phyloP scores from a whole-genome alignment of 2,888 invertebrate genomes.

The Escarpia spicata region DNA sequence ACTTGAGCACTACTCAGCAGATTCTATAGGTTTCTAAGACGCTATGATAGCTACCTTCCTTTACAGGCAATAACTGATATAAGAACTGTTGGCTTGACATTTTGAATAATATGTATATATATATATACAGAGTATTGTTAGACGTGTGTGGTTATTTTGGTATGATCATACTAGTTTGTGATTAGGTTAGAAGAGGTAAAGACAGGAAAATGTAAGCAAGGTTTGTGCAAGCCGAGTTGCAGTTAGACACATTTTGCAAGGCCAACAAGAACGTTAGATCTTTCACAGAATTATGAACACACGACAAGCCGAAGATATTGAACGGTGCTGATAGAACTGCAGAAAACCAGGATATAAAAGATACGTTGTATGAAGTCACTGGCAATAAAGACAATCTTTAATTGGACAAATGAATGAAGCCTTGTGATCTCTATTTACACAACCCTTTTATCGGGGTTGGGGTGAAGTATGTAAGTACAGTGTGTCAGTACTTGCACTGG shows the following conservation, averaged over 20 bases:
- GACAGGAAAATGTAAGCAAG: not conserved
- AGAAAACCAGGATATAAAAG: not conserved
- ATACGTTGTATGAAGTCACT: not conserved
- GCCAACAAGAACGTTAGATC: not conserved
- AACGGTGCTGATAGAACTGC: not conserved
- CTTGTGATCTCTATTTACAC: not conserved
- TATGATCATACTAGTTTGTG: not conserved
- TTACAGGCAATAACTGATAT: not conserved
- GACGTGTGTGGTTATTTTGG: not conserved
- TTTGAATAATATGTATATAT: not conserved
- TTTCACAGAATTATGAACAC: not conserved
- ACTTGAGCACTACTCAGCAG: not conserved
- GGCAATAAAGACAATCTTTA: conserved; percentile 9
- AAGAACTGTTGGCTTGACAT: not conserved
- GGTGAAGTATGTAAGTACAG: no score
- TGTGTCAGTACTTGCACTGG: no score
- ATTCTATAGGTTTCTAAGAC: not conserved
- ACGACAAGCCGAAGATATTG: not conserved
- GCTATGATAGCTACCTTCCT: not conserved
- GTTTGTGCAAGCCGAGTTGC: not conserved
- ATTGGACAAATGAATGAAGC: not conserved
- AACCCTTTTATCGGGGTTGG: no score
- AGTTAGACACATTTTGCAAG: not conserved
- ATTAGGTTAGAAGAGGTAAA: not conserved
- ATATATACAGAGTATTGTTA: not conserved